A percentile compares a stretch with the other conserved stretches of the same genome.
Evolutionary conservation across 2,113 vertebrate species (phyloP).

Genomic region (Brachyhypopomus gauderio): DNA sequence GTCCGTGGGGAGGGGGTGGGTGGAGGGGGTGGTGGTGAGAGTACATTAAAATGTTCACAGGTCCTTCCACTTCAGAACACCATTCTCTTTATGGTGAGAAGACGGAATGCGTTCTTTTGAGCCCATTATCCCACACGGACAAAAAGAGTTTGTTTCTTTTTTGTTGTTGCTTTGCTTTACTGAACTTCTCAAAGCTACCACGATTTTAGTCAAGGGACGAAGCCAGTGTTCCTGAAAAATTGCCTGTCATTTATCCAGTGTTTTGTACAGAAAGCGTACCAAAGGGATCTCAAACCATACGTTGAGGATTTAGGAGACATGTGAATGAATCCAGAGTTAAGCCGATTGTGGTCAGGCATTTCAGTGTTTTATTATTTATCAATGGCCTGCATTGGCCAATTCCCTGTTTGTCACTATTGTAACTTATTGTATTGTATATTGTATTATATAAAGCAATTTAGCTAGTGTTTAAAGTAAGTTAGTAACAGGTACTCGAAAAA

Average conservation of each 20-base stretch:
- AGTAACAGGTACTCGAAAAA: neutral
- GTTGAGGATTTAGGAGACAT: neutral
- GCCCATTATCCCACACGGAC: constrained; percentile 1
- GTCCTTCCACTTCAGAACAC: neutral
- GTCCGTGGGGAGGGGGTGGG: constrained; percentile 4
- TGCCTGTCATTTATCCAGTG: neutral
- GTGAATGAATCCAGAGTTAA: neutral
- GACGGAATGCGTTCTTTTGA: constrained; percentile 1
- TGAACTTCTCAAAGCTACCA: neutral
- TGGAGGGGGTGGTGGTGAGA: neutral
- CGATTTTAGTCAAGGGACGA: neutral
- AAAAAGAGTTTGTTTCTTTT: neutral
- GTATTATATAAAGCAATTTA: neutral
- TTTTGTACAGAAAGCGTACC: neutral
- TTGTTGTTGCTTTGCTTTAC: neutral
- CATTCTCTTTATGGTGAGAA: constrained; percentile 23
- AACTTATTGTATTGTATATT: no score
- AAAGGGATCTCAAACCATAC: neutral
- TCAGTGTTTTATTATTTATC: neutral
- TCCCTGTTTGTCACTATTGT: neutral
- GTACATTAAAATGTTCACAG: constrained; percentile 7
- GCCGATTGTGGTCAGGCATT: neutral
- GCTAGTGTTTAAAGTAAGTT: neutral
- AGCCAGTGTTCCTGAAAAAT: neutral
- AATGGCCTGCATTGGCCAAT: neutral